Percentiles rank a stretch among this genome's conserved stretches.
Conservation (phyloP, 2,113 vertebrate genomes). For the Campylomormyrus tamandua region DNA sequence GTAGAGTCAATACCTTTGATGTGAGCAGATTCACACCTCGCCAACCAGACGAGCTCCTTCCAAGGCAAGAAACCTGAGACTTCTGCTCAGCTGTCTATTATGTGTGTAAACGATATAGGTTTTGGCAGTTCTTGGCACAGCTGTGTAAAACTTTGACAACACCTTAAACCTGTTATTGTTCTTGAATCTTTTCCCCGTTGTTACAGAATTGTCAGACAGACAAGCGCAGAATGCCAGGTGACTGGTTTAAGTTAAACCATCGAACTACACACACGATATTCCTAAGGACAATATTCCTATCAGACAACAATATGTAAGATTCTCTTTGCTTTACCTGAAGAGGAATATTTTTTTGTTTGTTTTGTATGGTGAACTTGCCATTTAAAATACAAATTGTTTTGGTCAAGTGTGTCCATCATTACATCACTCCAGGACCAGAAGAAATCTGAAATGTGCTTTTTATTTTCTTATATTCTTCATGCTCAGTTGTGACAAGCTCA, state of each 20-base stretch:
- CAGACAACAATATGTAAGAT: not conserved
- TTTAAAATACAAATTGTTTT: not conserved
- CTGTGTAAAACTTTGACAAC: not conserved
- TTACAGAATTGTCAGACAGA: not conserved
- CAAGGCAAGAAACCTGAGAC: not conserved
- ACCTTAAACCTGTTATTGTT: not conserved
- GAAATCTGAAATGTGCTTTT: not conserved
- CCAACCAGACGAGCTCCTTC: not conserved
- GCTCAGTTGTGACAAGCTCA: not conserved
- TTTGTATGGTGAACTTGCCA: not conserved
- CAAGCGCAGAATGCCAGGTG: not conserved
- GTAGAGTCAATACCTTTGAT: not conserved
- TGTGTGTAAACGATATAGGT: not conserved
- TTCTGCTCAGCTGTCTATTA: not conserved
- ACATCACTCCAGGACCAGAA: not conserved
- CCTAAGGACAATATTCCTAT: not conserved
- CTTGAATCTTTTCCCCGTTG: not conserved
- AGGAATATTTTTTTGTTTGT: not conserved
- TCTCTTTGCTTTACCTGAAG: not conserved
- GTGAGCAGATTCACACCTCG: not conserved
- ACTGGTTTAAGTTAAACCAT: not conserved
- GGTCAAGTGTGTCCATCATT: not conserved
- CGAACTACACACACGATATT: not conserved
- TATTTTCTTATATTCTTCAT: too few species aligned
- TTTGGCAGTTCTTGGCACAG: not conserved